Evolutionary conservation across 1,140 invertebrate genomes (phyloP), one percentile per base, ranked within the genome.

Genomic region (Camponotus vicinus): DNA sequence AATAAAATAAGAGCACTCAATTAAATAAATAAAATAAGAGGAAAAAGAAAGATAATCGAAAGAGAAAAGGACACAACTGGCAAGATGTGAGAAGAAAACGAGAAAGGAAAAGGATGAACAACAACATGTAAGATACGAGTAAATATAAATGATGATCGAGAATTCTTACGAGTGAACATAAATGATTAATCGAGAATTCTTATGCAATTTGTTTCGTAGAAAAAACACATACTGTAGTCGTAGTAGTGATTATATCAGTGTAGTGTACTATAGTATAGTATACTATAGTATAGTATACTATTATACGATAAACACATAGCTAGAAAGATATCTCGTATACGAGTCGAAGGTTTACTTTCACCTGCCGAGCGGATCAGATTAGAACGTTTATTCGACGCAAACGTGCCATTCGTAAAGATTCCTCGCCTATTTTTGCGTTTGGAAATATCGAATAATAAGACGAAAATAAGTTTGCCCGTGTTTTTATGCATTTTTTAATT

Each of bases 341-440:
- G 8, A 69, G 45, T 13, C 27, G n/a, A 69, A 80, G 45, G n/a
- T n/a, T 57, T 9, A 42, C 77, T 80, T 80, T 80, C 49, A 80
- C 64, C n/a, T 80, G 18, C n/a, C 13, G 2, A 37, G 7, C 32
- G 42, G 45, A 40, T 55, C 66, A 66, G 45, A 40, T 55, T 79
- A 52, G 61, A 27, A 66, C 11, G 42, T 55, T 67, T 52, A 70
- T 42, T 66, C 32, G 13, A 49, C n/a, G 11, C 6, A 27, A 69
- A 45, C 13, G 18, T 27, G 37, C 13, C 7, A 45, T 78, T 45
- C 13, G 13, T 27, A 55, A 52, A 69, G 37, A 55, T 55, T 40
- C 67, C 37, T 27, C 32, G 7, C 18, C 15, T 52, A 8, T 52
- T n/a, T n/a, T 15, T 7, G 11, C 34, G 18, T 37, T 37, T 52